These are phyloP conservation scores for Tachina fera DNA, from an alignment of 2,888 invertebrate genomes.

Conservation along the genomic window DNA sequence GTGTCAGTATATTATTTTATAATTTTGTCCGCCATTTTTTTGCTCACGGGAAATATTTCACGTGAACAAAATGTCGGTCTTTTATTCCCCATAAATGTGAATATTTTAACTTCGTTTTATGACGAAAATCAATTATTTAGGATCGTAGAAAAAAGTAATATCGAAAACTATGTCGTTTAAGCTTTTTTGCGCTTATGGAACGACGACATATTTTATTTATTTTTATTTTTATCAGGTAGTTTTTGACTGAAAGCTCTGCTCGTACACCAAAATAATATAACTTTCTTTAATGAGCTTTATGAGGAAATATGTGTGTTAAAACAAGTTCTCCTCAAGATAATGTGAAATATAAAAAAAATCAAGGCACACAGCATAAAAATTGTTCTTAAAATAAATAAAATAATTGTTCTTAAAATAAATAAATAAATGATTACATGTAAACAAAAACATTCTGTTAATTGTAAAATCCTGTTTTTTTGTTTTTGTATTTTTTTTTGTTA, in stretches of 20 bases:
- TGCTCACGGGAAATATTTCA: too few relatives aligned
- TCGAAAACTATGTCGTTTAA: too few relatives aligned
- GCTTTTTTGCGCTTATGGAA: too few relatives aligned
- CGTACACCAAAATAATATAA: background rate
- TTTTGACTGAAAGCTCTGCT: background rate
- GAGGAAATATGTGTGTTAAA: background rate
- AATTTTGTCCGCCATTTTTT: too few relatives aligned
- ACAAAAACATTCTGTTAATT: conserved; percentile 24
- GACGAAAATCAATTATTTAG: too few relatives aligned
- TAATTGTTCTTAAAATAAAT: conserved; percentile 9
- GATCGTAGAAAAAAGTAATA: too few relatives aligned
- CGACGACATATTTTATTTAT: too few relatives aligned
- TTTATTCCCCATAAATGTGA: too few relatives aligned
- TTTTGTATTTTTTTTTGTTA: conserved; percentile 16
- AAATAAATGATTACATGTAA: conserved; percentile 18
- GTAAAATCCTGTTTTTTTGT: background rate
- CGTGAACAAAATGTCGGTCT: too few relatives aligned
- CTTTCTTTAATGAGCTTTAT: conserved; percentile 32
- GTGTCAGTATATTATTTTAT: too few relatives aligned
- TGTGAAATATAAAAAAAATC: conserved; percentile 19
- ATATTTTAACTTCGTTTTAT: too few relatives aligned
- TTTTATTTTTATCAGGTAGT: background rate
- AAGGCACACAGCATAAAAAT: conserved; percentile 6
- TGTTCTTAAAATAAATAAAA: conserved; percentile 19
- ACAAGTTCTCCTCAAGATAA: conserved; percentile 6